Base-by-base conservation (phyloP, 2,797 vertebrate genomes). In the Thalassophryne amazonica region DNA sequence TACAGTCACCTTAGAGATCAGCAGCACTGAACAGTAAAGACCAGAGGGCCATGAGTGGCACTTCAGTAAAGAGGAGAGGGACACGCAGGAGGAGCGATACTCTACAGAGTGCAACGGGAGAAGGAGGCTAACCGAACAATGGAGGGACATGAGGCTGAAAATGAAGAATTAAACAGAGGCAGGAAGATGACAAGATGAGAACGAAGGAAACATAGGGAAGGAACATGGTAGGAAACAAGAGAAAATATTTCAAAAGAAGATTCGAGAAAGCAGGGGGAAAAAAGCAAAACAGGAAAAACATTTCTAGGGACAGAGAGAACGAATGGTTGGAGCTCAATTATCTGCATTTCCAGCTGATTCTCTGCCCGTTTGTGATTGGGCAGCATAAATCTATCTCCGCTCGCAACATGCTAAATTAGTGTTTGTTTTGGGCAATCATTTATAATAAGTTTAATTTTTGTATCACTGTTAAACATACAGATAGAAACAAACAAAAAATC, bases 321-420 rank as follows among this genome's bases (percentile, higher is more conserved):
- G 21, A 77, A 61, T 77, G 45, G 74, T 65, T 14, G 74, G 73
- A 66, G 73, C 57, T 80, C 74, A 84, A 81, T 88, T 85, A 85
- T 76, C 73, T 53, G 23, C 56, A 54, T 51, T 80, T 79, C 77
- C 77, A 16, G 59, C 76, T 76, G 79, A 65, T 76, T 61, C 49
- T 15, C 37, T 43, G 56, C 15, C 64, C 16, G 43, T 39, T 74
- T 54, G 46, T 67, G 71, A 81, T 86, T 79, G 80, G 84, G 81
- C 71, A 61, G 60, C 55, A 17, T 14, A 45, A 69, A 72, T 73
- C 54, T 43, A 76, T 80, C 69, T 76, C 58, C 42, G 60, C 67
- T 24, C 25, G 20, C 50, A 12, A 51, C 36, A 54, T 72, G 71
- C 64, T 86, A 78, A n/a, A 89, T 84, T 82, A 78, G 63, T 60